These are phyloP conservation scores for Araneus ventricosus DNA, from an alignment of 1,140 invertebrate genomes.

Conservation along the genomic window DNA sequence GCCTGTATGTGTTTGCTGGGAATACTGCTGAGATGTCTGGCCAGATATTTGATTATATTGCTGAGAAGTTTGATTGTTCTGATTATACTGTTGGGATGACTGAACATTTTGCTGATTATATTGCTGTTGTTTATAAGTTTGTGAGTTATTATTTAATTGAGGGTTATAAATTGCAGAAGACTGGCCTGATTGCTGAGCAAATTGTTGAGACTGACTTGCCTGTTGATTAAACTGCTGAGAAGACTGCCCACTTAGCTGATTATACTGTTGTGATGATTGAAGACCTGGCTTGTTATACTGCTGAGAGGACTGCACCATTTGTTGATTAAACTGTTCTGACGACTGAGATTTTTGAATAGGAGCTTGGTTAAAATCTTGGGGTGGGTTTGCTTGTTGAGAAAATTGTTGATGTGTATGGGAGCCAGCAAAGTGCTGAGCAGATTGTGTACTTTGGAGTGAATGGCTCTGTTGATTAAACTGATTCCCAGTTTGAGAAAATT, in stretches of 20 bases:
- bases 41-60: constrained; percentile 12
- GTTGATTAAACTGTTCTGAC: constrained; percentile 12
- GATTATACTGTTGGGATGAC: constrained; percentile 31
- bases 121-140: constrained; percentile 31
- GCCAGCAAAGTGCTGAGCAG: background rate
- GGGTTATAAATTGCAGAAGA: constrained; percentile 19
- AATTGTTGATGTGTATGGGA: constrained; percentile 13
- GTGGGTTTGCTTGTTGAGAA: background rate
- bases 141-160: background rate
- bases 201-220: constrained; percentile 44
- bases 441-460: constrained; percentile 20
- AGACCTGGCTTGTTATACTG: background rate
- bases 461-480: constrained; percentile 29
- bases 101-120: constrained; percentile 33
- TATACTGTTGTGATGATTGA: constrained; percentile 55
- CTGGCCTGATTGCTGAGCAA: constrained; percentile 37
- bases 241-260: constrained; percentile 38
- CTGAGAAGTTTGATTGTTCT: constrained; percentile 28
- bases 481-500: constrained; percentile 26
- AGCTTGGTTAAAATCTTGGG: constrained; percentile 40
- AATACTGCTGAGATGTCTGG: background rate
- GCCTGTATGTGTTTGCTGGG: background rate
- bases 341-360: constrained; percentile 51
- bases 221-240: constrained; percentile 53
- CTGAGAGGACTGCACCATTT: background rate